These are phyloP conservation scores for Leptinotarsa texana DNA, from an alignment of 1,140 invertebrate genomes.

Conservation along the genomic window DNA sequence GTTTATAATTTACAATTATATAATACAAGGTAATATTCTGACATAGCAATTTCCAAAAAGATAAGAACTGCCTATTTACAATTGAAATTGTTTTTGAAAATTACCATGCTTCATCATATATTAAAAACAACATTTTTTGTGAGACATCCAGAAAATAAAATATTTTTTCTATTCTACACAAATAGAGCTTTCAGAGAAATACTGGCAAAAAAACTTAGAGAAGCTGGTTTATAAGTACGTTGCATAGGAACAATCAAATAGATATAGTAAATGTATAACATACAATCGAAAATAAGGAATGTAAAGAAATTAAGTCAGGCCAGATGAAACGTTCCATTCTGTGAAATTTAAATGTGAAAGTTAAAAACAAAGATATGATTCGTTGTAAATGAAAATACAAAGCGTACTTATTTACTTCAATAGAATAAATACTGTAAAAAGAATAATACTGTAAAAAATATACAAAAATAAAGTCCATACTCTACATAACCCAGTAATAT, in stretches of 20 bases:
- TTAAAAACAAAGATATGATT: constrained; percentile 12
- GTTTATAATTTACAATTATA: constrained; percentile 46
- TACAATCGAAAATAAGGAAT: constrained; percentile 28
- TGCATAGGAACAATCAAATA: constrained; percentile 34
- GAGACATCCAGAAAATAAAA: constrained; percentile 32
- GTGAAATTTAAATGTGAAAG: background rate
- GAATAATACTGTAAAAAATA: constrained; percentile 43
- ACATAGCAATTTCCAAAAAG: constrained; percentile 44
- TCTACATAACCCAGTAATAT: constrained; percentile 32
- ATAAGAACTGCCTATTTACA: constrained; percentile 36
- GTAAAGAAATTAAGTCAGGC: constrained; percentile 15
- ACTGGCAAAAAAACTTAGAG: constrained; percentile 38
- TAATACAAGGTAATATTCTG: constrained; percentile 37
- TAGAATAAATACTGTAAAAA: constrained; percentile 32
- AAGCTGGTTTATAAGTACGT: constrained; percentile 44
- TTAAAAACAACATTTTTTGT: constrained; percentile 37
- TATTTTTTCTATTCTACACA: constrained; percentile 30
- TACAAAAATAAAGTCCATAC: constrained; percentile 40
- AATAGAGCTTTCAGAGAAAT: constrained; percentile 37
- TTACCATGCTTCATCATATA: constrained; percentile 32
- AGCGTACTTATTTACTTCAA: constrained; percentile 27
- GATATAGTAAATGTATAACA: constrained; percentile 19
- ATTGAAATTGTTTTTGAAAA: constrained; percentile 40
- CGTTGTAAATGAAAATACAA: constrained; percentile 22
- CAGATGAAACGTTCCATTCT: background rate